A percentile compares a stretch with the other conserved stretches of the same genome.
Evolutionary conservation across 2,888 invertebrate genomes (phyloP).

Genomic region (Plagiodera versicolora): DNA sequence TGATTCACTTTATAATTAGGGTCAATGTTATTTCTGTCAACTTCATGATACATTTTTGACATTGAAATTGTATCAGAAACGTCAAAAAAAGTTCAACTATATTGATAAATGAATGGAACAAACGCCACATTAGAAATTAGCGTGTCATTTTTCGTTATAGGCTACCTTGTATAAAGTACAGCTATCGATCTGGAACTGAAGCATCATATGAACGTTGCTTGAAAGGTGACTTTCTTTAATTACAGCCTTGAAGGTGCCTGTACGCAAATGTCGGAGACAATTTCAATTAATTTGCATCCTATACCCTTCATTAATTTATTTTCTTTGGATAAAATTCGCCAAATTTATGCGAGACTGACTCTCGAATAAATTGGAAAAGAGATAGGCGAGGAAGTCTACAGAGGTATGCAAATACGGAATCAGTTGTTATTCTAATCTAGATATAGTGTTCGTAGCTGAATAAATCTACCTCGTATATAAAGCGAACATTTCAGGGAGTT

Average conservation of each 20-base stretch:
- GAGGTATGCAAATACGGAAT: slow-evolving; percentile 53
- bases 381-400: slow-evolving; percentile 46
- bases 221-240: slow-evolving; percentile 38
- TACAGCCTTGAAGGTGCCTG: slow-evolving; percentile 43
- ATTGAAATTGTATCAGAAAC: no score
- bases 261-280: slow-evolving; percentile 48
- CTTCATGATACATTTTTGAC: no score
- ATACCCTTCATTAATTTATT: slow-evolving; percentile 42
- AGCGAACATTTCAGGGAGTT: slow-evolving; percentile 19
- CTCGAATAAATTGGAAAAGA: slow-evolving; percentile 45
- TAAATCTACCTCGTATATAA: slow-evolving; percentile 22
- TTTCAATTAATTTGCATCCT: slow-evolving; percentile 54
- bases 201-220: slow-evolving; percentile 23
- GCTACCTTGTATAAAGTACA: background rate
- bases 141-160: no score
- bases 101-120: no score
- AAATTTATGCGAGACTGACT: slow-evolving; percentile 44
- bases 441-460: slow-evolving; percentile 39
- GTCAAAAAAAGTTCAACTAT: no score
- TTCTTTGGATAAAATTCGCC: slow-evolving; percentile 47
- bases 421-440: slow-evolving; percentile 52
- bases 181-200: background rate
- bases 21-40: no score
- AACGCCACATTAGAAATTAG: no score
- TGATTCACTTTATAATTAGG: no score